Conservation (phyloP, 2,797 vertebrate genomes). For the Tokudaia tokunoshimensis region DNA sequence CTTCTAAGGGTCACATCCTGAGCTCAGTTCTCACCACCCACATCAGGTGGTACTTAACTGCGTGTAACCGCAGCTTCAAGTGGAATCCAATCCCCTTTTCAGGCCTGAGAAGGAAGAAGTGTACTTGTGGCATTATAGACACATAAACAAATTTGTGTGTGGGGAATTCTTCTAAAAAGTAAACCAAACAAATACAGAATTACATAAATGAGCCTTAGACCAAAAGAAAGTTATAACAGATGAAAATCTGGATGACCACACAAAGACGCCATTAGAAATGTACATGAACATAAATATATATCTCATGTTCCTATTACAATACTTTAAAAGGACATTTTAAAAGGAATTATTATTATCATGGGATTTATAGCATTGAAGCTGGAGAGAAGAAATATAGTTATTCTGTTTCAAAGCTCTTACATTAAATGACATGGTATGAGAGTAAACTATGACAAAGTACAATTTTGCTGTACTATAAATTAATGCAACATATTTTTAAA, state of each 20-base stretch:
- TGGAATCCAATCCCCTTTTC: neutral
- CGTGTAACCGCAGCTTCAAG: neutral
- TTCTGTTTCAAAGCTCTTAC: neutral
- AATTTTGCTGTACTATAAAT: slow-evolving; percentile 38
- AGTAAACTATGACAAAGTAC: neutral
- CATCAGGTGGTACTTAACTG: neutral
- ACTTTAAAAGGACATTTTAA: neutral
- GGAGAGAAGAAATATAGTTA: neutral
- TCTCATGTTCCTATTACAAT: neutral
- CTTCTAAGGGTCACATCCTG: neutral
- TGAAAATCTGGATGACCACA: neutral
- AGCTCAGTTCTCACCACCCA: neutral
- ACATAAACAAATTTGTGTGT: neutral
- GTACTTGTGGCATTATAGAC: neutral
- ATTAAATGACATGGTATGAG: neutral
- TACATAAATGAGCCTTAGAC: neutral
- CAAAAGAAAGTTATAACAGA: neutral
- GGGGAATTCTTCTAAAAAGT: neutral
- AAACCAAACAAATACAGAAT: neutral
- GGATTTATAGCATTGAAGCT: neutral
- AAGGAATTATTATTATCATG: neutral
- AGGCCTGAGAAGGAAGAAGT: neutral
- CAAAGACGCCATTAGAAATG: slow-evolving; percentile 2
- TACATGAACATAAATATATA: neutral
- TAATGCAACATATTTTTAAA: neutral